Base-by-base conservation (phyloP, 2,797 vertebrate genomes). In the Rhabdomys pumilio region DNA sequence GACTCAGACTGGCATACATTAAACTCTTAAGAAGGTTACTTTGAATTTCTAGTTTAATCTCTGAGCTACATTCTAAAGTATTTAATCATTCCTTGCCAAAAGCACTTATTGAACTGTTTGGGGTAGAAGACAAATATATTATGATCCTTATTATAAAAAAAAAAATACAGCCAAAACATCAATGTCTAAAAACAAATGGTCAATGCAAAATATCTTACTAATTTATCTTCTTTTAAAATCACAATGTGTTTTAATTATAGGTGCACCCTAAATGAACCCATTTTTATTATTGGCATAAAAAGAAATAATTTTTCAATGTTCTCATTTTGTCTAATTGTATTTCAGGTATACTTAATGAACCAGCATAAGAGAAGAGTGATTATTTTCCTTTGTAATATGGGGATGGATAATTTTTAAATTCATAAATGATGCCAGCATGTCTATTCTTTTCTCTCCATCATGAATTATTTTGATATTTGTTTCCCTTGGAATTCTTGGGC, bases 41-140 rank as follows among this genome's bases (percentile, higher is more conserved):
- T 47, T 95, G 26, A 96, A 84, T 86, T 90, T 96, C 26, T 63
- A 93, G 29, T 65, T 93, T 90, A 87, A 93, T 75, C 88, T 96
- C 73, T 93, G 41, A 95, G 29, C 17, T 80, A 76, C 6, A 38
- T 90, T 93, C 9, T 61, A 55, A 92, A 84, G 10, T 9, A 65
- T 20, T 76, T 92, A 26, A 72, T 76, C 90, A 31, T 72, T 93
- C 76, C 57, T 63, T 14, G 73, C 34, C 72, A 82, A 80, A 92
- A 83, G 22, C 53, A 75, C 53, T 84, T 89, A 88, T 13, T 77
- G 65, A 65, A 76, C 10, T 72, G 19, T 14, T 69, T 5, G 44
- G 53, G 50, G n/a, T 65, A 76, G 41, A 44, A 91, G 19, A 65
- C 19, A 91, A 83, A 91, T 94, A 69, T 29, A 6, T 17, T 15